phyloP scores from a whole-genome alignment of 2,797 vertebrate species.

The Miichthys miiuy region DNA sequence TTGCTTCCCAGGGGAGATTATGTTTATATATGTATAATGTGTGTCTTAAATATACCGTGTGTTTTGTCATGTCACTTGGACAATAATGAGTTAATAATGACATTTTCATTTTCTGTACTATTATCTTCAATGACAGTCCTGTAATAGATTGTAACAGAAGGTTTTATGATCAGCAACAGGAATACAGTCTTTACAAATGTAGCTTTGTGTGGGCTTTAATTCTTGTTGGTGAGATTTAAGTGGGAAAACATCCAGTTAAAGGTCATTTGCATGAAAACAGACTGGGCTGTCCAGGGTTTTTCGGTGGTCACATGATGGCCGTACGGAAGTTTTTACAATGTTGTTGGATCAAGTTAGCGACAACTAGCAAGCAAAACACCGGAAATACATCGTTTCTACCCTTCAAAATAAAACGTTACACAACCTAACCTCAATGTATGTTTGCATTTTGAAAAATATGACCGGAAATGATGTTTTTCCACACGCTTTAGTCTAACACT shows the following conservation, averaged over 20 bases:
- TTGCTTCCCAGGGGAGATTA: neutral
- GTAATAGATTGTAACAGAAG: neutral
- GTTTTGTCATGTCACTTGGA: neutral
- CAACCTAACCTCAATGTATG: fast-evolving
- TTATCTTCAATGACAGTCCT: neutral
- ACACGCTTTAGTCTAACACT: fast-evolving
- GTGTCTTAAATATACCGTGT: neutral
- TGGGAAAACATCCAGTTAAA: neutral
- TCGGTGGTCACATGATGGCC: constrained; percentile 71
- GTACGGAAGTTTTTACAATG: constrained; percentile 59
- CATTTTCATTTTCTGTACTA: neutral
- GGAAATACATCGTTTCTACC: fast-evolving
- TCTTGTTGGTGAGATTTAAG: neutral
- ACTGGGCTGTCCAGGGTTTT: constrained; percentile 17
- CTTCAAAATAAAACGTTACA: constrained; percentile 20
- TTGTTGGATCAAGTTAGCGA: neutral
- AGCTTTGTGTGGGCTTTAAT: neutral
- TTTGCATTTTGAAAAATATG: constrained; percentile 41
- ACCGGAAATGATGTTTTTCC: fast-evolving
- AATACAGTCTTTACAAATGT: neutral
- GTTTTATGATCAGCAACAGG: neutral
- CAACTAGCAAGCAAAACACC: fast-evolving
- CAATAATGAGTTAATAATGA: neutral
- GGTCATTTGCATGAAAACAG: constrained; percentile 12
- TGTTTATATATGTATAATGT: neutral